Base-by-base conservation (phyloP, 2,888 invertebrate species). In the Himalopsyche anomala region DNA sequence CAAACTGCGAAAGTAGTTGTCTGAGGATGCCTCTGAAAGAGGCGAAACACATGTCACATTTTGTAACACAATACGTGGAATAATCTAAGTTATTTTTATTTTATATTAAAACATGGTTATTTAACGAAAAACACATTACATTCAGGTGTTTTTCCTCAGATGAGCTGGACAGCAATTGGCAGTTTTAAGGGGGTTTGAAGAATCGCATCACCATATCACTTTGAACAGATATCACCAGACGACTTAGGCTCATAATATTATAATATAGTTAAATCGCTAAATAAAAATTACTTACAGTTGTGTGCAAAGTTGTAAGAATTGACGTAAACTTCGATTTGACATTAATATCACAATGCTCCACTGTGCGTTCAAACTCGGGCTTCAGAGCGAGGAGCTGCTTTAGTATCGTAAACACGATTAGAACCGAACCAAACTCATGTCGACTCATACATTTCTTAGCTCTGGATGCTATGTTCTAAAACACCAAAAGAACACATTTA, bases 341-440 rank as follows among this genome's bases (percentile, higher is more conserved):
- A 89, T 95, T 94, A 84, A 94, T 92, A 92, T 96, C 95, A 89
- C 96, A 96, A 81, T 95, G 95, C 90, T 96, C 95, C 40, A 96
- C 94, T 4, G 96, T 96, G 84, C 95, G 93, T 90, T 97, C 97
- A 90, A 97, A 96, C 89, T 97, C 96, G 0, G 97, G 96, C 90
- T 96, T 96, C 88, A 97, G 91, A 36, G 95, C 92, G 12, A 95
- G 94, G 11, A 97, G 93, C 90, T 97, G 96, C 90, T 96, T 96
- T 36, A 97, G 91, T 79, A 97, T 96, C 0, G 97, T 97, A 90
- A 97, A 97, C 79, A 97, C 95, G 0, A 96, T 95, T 83, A 97
- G 91, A 11, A 97, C 96, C 0, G 96, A 95, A 11, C 95, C 95
- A 92, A 96, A 97, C 90, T 97, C 97, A 89, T 96, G 96, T 82